Percentiles rank a stretch among this genome's conserved stretches.
Evolutionary conservation across 64 coral and sea anemone genomes (phyloP).

Genomic region (Montipora efflorescens): DNA sequence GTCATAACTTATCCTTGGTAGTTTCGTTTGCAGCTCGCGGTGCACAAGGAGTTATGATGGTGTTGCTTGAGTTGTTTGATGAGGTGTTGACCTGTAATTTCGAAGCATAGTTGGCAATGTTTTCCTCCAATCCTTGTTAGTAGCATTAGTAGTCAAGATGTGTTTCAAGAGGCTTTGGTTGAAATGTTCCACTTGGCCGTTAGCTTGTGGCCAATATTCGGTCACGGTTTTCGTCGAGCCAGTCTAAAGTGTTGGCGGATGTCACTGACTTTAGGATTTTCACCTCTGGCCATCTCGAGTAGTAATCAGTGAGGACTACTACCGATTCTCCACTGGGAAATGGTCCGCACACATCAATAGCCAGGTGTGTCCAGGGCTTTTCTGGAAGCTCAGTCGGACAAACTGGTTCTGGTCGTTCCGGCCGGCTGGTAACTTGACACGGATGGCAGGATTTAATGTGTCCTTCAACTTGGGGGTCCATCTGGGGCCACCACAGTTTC

Average conservation of each 20-base stretch:
- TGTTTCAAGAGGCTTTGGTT: constrained; percentile 43
- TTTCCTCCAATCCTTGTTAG: constrained; percentile 15
- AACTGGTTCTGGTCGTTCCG: constrained; percentile 32
- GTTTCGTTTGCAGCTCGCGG: constrained; percentile 56
- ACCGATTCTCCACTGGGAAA: constrained; percentile 59
- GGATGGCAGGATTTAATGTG: constrained; percentile 37
- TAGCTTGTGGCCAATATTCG: constrained; percentile 67
- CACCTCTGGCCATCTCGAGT: constrained; percentile 46
- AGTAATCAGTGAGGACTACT: constrained; percentile 47
- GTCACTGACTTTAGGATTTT: constrained; percentile 31
- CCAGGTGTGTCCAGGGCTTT: constrained; percentile 52
- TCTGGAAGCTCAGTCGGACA: constrained; percentile 23
- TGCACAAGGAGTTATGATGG: constrained; percentile 6
- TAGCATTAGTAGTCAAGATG: constrained; percentile 17
- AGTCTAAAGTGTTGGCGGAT: constrained; percentile 23
- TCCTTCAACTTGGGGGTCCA: constrained; percentile 53
- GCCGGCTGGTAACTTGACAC: constrained; percentile 24
- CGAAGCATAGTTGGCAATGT: constrained; percentile 40
- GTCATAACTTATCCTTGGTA: neutral
- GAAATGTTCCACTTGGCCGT: constrained; percentile 70
- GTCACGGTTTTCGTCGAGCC: constrained; percentile 16
- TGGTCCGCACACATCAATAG: constrained; percentile 57
- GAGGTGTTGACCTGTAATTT: constrained; percentile 58
- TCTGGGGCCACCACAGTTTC: constrained; percentile 60
- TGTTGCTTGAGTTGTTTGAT: constrained; percentile 36